A percentile compares a stretch with the other conserved stretches of the same genome.
phyloP scores from a whole-genome alignment of 1,140 invertebrate genomes.

The Solenopsis fugax region DNA sequence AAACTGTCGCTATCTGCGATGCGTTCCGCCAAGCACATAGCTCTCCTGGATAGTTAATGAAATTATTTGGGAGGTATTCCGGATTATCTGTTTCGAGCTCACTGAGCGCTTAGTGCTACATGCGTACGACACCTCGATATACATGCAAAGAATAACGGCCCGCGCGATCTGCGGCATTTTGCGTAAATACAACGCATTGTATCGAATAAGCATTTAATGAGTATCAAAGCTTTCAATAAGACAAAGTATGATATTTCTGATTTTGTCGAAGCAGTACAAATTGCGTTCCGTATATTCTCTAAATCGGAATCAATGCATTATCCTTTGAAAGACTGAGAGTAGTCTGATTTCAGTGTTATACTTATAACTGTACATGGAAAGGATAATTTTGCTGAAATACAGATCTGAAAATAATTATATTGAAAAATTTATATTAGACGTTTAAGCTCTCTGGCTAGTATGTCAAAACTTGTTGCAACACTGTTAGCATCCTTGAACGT shows the following conservation, averaged over 20 bases:
- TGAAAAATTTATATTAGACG: no score
- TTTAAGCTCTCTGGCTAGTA: no score
- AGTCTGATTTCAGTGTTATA: no score
- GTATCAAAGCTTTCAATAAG: not conserved
- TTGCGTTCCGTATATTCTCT: not conserved
- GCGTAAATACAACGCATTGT: not conserved
- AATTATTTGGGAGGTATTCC: conserved; percentile 56
- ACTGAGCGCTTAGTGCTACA: conserved; percentile 33
- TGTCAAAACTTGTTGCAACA: no score
- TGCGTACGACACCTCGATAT: not conserved
- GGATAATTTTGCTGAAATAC: no score
- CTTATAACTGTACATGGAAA: no score
- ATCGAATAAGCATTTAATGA: not conserved
- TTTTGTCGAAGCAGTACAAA: not conserved
- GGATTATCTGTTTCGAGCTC: conserved; percentile 62
- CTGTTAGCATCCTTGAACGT: no score
- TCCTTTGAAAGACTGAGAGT: no score
- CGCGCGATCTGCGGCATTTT: not conserved
- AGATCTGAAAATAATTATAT: no score
- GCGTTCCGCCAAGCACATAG: conserved; percentile 46
- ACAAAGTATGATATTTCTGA: not conserved
- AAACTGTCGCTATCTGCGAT: conserved; percentile 54
- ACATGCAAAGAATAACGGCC: conserved; percentile 24
- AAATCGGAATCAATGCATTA: no score
- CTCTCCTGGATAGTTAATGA: conserved; percentile 46